Conservation (phyloP, 2,113 vertebrate genomes). For the Mastomys natalensis region DNA sequence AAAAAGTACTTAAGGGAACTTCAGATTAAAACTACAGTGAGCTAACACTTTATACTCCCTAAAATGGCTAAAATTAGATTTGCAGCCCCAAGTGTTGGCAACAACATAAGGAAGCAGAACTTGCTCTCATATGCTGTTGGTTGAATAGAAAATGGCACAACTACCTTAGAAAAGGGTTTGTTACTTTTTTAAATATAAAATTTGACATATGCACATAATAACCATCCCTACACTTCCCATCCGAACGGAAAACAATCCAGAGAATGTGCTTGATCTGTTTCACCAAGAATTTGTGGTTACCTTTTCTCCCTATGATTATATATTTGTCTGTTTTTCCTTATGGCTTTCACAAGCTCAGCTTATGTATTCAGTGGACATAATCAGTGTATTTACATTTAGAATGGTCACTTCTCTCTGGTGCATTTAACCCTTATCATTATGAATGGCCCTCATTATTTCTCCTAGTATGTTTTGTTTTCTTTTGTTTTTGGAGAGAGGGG, state of each 20-base stretch:
- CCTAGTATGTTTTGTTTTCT: background rate
- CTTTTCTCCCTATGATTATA: background rate
- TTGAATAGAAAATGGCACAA: background rate
- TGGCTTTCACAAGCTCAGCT: background rate
- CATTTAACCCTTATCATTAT: background rate
- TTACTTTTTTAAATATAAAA: background rate
- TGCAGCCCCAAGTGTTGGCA: background rate
- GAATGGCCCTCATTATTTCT: background rate
- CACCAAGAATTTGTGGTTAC: background rate
- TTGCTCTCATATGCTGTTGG: background rate
- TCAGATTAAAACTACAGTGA: background rate
- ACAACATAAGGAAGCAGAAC: background rate
- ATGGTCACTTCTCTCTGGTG: background rate
- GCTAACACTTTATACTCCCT: background rate
- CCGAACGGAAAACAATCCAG: background rate
- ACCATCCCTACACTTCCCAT: background rate
- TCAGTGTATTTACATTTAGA: background rate
- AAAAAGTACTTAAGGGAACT: background rate
- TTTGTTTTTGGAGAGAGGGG: background rate
- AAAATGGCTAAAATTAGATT: slow-evolving; percentile 11
- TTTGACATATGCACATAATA: background rate
- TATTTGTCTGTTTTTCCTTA: background rate
- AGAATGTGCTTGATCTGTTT: background rate
- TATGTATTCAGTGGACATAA: background rate
- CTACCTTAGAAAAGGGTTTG: background rate